Conservation (phyloP, 2,888 invertebrate species). For the Pseudanteris insignis region DNA sequence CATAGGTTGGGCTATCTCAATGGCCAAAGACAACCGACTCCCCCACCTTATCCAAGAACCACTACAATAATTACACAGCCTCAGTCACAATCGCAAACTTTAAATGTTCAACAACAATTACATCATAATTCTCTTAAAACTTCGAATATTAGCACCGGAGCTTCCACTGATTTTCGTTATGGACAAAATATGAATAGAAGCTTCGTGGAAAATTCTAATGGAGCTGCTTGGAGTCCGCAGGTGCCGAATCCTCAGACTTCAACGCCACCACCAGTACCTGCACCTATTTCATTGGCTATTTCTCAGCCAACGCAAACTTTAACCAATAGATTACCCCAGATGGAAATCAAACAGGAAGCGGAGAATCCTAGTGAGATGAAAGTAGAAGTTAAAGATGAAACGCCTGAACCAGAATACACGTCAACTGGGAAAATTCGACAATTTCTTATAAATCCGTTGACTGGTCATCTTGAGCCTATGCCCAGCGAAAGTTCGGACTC, state of each 20-base stretch:
- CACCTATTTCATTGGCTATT: neutral
- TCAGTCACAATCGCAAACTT: slow-evolving; percentile 52
- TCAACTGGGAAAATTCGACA: slow-evolving; percentile 77
- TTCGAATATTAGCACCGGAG: slow-evolving; percentile 60
- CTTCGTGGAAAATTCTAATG: slow-evolving; percentile 52
- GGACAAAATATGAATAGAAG: slow-evolving; percentile 65
- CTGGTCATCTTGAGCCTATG: slow-evolving; percentile 85
- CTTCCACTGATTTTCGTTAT: slow-evolving; percentile 63
- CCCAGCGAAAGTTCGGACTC: slow-evolving; percentile 75
- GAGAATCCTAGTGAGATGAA: slow-evolving; percentile 26
- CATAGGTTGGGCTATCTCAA: slow-evolving; percentile 60
- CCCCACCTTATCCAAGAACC: slow-evolving; percentile 51
- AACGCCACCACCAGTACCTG: slow-evolving; percentile 23
- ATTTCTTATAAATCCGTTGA: slow-evolving; percentile 89
- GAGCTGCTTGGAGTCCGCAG: slow-evolving; percentile 60
- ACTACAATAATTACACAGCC: slow-evolving; percentile 54
- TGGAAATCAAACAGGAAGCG: neutral
- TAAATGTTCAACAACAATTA: slow-evolving; percentile 62
- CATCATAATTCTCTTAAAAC: slow-evolving; percentile 64
- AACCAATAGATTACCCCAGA: too few species aligned
- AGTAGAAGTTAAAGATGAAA: slow-evolving; percentile 61
- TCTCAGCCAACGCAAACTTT: slow-evolving; percentile 30
- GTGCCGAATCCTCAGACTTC: slow-evolving; percentile 49
- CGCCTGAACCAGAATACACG: slow-evolving; percentile 68
- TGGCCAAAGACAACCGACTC: slow-evolving; percentile 55